Conservation (phyloP, 2,797 vertebrate genomes). For the Heteromormyrus szaboi region DNA sequence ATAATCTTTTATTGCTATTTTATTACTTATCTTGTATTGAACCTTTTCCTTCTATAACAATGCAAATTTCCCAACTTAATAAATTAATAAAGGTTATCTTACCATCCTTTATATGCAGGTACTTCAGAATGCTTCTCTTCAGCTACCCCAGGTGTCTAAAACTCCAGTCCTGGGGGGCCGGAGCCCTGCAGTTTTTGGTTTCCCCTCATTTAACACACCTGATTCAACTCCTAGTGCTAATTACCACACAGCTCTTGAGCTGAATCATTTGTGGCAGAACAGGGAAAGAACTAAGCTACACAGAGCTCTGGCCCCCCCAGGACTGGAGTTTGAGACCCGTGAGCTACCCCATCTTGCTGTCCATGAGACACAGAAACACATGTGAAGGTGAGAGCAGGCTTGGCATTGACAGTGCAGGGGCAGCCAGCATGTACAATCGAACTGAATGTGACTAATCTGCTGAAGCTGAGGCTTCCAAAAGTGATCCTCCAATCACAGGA, state of each 20-base stretch:
- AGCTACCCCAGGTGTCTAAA: background rate
- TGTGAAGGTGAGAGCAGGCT: background rate
- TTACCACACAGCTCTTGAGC: too few species aligned
- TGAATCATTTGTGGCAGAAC: too few species aligned
- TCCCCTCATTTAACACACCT: too few species aligned
- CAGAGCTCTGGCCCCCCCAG: too few species aligned
- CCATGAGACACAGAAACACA: background rate
- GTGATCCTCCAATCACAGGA: background rate
- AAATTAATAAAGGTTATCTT: background rate
- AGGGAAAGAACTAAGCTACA: too few species aligned
- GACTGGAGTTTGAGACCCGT: too few species aligned
- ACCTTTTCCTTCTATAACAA: background rate
- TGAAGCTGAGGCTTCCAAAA: background rate
- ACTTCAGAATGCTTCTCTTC: background rate
- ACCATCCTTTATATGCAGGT: background rate
- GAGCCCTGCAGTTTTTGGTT: too few species aligned
- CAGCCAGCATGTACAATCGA: background rate
- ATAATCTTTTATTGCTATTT: background rate
- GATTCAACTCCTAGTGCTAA: too few species aligned
- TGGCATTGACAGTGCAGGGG: background rate
- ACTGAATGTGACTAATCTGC: background rate
- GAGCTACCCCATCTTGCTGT: background rate
- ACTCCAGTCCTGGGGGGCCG: too few species aligned
- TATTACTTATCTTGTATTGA: background rate
- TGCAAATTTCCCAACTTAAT: background rate